These are phyloP conservation scores for Rallus limicola DNA, from an alignment of 2,113 vertebrate species.

Conservation along the genomic window DNA sequence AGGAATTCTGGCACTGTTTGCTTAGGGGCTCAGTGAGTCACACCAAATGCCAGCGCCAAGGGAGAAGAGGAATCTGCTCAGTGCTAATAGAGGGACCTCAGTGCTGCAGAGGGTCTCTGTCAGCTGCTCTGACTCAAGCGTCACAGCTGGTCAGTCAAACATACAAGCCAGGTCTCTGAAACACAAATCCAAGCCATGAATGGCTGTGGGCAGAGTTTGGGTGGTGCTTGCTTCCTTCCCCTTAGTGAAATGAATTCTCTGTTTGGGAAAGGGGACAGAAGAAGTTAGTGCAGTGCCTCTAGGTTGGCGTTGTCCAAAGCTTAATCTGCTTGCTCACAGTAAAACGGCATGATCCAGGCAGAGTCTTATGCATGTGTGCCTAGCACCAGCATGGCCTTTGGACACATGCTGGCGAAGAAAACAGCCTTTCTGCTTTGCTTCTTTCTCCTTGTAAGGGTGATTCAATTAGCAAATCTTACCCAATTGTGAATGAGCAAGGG, in stretches of 20 bases:
- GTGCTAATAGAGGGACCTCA: neutral
- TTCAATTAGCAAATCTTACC: neutral
- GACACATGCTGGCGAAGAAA: neutral
- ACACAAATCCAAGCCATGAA: neutral
- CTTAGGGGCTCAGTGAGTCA: accelerated
- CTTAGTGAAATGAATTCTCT: neutral
- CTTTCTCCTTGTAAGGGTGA: neutral
- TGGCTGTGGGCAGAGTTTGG: neutral
- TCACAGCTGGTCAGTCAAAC: neutral
- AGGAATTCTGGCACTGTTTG: neutral
- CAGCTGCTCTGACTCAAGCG: neutral
- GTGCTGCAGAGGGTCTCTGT: neutral
- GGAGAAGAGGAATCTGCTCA: neutral
- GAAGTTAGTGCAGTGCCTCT: neutral
- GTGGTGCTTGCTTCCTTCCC: neutral
- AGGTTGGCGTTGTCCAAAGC: neutral
- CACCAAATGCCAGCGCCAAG: accelerated
- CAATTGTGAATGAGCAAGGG: neutral
- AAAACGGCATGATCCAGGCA: neutral
- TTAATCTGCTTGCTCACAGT: neutral
- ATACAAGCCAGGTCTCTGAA: neutral
- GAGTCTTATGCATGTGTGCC: neutral
- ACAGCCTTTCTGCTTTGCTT: neutral
- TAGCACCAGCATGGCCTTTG: accelerated
- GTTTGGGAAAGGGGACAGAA: neutral